Conservation (phyloP, 2,797 vertebrate species). For the Sebastes dallii region DNA sequence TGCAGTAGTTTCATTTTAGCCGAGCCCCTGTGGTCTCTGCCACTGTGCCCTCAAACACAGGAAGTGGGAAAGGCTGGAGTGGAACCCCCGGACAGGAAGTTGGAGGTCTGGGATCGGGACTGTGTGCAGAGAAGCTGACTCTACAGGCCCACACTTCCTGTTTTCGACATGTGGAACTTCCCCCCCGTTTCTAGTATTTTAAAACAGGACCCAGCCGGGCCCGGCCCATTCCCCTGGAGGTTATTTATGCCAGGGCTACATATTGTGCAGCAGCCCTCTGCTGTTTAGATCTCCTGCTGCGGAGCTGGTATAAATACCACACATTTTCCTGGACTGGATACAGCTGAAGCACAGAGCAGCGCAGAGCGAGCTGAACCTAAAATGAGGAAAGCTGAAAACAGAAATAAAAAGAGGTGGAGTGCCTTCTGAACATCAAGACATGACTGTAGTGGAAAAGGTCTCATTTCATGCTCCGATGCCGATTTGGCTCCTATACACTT, state of each 20-base stretch:
- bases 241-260: conserved; percentile 48
- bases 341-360: conserved; percentile 26
- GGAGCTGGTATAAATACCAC: conserved; percentile 54
- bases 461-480: not conserved
- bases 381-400: conserved; percentile 33
- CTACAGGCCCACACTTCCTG: conserved; percentile 78
- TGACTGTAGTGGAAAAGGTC: conserved; percentile 10
- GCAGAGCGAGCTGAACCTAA: not conserved
- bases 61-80: conserved; percentile 69
- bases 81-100: conserved; percentile 73
- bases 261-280: conserved; percentile 48
- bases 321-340: conserved; percentile 46
- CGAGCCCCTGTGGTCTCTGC: conserved; percentile 37
- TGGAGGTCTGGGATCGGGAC: conserved; percentile 70
- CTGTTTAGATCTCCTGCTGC: conserved; percentile 51
- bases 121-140: conserved; percentile 75
- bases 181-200: conserved; percentile 66
- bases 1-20: conserved; percentile 1
- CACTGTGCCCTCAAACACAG: conserved; percentile 55
- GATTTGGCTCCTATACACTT: not conserved
- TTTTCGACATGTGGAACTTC: conserved; percentile 83
- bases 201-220: conserved; percentile 55
- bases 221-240: conserved; percentile 42
- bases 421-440: conserved; percentile 15
- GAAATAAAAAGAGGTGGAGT: conserved; percentile 31